Conservation (phyloP, 1,140 invertebrate species). For the Drosophila subpulchrella region DNA sequence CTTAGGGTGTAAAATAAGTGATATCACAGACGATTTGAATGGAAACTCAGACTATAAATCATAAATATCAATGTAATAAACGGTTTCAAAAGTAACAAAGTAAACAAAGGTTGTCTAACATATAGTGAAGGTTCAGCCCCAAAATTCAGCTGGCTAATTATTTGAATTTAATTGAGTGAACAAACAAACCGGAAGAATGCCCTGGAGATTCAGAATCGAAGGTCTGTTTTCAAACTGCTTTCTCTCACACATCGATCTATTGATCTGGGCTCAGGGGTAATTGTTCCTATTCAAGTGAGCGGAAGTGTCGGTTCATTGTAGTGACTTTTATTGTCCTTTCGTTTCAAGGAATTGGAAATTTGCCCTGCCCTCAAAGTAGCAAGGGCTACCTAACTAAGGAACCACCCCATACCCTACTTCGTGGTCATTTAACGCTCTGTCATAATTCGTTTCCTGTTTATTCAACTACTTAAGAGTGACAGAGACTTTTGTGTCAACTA, state of each 20-base stretch:
- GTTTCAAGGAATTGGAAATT: conserved; percentile 25
- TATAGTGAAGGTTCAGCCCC: not conserved
- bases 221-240: not conserved
- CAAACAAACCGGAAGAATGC: not conserved
- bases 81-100: not conserved
- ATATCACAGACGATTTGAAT: too few relatives aligned
- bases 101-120: not conserved
- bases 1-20: not conserved
- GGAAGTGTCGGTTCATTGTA: conserved; percentile 33
- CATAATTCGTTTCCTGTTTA: conserved; percentile 54
- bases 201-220: not conserved
- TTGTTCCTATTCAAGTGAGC: conserved; percentile 44
- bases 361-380: not conserved
- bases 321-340: not conserved
- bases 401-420: conserved; percentile 32
- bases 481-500: conserved; percentile 59
- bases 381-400: conserved; percentile 1
- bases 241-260: conserved; percentile 21
- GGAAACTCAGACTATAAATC: not conserved
- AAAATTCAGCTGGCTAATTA: conserved; percentile 19
- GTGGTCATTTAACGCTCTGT: conserved; percentile 60
- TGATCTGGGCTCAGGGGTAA: conserved; percentile 6
- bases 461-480: conserved; percentile 56
- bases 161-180: conserved; percentile 14
- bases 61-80: not conserved